Evolutionary conservation across 2,113 vertebrate species (phyloP).

Genomic region (Pavo muticus): DNA sequence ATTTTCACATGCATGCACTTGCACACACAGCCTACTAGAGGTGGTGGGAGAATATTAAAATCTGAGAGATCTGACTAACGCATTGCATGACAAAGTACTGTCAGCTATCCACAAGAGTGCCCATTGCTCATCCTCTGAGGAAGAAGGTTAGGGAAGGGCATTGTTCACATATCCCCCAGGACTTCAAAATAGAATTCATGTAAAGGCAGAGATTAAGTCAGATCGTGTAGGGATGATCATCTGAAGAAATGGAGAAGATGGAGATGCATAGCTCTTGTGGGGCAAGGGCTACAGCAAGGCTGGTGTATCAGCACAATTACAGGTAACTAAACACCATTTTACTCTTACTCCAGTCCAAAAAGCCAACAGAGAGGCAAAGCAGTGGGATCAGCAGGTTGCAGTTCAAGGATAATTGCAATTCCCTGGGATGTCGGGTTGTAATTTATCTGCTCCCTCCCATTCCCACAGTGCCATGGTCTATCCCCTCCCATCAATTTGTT

Average conservation of each 20-base stretch:
- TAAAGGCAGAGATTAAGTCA: neutral
- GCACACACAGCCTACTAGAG: neutral
- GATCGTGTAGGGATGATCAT: neutral
- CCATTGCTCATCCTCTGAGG: neutral
- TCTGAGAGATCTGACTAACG: neutral
- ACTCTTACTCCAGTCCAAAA: neutral
- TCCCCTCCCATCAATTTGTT: conserved; percentile 48
- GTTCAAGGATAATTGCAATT: conserved; percentile 21
- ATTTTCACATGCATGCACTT: neutral
- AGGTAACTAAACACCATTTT: neutral
- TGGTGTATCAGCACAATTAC: neutral
- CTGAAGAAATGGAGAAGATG: neutral
- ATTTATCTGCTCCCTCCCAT: conserved; percentile 54
- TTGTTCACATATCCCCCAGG: neutral
- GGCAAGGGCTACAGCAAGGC: neutral
- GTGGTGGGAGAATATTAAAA: neutral
- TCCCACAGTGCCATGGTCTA: conserved; percentile 13
- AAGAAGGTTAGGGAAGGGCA: neutral
- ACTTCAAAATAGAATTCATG: neutral
- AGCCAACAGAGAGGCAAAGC: neutral
- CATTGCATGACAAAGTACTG: neutral
- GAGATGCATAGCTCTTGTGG: neutral
- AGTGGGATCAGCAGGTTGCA: conserved; percentile 5
- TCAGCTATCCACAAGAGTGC: neutral
- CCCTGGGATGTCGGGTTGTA: neutral